Base-by-base conservation (phyloP, 2,797 vertebrate species). In the Leptodactylus fallax region DNA sequence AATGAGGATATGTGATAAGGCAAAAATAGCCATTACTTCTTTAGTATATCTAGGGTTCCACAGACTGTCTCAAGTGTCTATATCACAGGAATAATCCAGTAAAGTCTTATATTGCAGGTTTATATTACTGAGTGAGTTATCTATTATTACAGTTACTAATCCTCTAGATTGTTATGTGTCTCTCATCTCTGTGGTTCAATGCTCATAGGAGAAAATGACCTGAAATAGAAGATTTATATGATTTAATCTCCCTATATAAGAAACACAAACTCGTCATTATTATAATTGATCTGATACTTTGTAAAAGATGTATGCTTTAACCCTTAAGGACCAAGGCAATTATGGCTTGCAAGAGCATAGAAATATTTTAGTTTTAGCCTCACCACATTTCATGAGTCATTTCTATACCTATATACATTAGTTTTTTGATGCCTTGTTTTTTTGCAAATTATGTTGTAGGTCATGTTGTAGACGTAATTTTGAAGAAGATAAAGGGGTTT, bases 91-190 rank as follows among this genome's bases (percentile, higher is more conserved):
- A 14, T 67, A 56, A 53, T 25, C 12, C 55, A 55, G 51, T 25
- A 8, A 23, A 58, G 21, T 45, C 19, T 10, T 14, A 8, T 23
- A 72, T 61, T 58, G 25, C 23, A 81, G 67, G 45, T 76, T 82
- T 72, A 55, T 76, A 82, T 10, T 27, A 45, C 27, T 81, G 21
- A 21, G 17, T 76, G 16, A 27, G 9, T 85, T 88, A 88, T 88
- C 83, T 81, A 16, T 76, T 76, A 88, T 81, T 85, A 82, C 25
- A 67, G 67, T 56, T 49, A 19, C 58, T 88, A 88, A 88, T 88
- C 87, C 83, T 23, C 27, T 0, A 85, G 81, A 81, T 85, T 67
- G 65, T 56, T n/a, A 63, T 65, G 19, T 51, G 23, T 81, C 45
- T 74, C 53, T 87, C 58, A 19, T 80, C 25, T 21, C 17, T 49